phyloP scores from a whole-genome alignment of 2,797 vertebrate genomes.

The Hozukius guyotensis region DNA sequence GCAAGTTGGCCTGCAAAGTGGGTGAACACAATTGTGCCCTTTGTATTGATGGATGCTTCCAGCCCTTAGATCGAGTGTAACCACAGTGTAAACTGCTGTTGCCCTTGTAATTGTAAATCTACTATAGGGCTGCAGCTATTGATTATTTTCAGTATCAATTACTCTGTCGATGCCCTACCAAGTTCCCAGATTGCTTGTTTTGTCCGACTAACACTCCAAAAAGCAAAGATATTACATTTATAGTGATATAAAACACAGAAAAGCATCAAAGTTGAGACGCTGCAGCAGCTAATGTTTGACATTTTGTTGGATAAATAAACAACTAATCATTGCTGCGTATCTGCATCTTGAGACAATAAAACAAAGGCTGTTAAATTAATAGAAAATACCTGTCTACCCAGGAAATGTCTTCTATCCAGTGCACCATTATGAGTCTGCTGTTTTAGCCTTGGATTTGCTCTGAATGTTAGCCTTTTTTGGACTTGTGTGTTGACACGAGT shows the following conservation, averaged over 20 bases:
- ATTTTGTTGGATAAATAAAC: background rate
- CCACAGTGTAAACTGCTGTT: slow-evolving; percentile 34
- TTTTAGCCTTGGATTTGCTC: slow-evolving; percentile 48
- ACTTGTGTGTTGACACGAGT: slow-evolving; percentile 42
- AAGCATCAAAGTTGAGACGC: background rate
- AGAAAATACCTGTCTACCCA: background rate
- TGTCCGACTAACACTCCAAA: background rate
- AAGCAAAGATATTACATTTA: background rate
- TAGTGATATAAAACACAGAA: background rate
- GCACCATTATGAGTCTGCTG: background rate
- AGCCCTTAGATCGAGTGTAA: slow-evolving; percentile 44
- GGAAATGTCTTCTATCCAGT: background rate
- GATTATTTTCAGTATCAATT: slow-evolving; percentile 51
- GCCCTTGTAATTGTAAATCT: slow-evolving; percentile 46
- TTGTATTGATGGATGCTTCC: slow-evolving; percentile 33
- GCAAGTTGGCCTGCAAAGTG: background rate
- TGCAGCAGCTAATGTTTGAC: background rate
- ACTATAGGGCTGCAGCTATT: slow-evolving; percentile 22
- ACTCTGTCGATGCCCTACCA: slow-evolving; percentile 6
- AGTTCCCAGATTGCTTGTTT: slow-evolving; percentile 1
- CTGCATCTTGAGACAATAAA: background rate
- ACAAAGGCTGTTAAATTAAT: background rate
- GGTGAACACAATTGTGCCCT: background rate
- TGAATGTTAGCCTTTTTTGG: slow-evolving; percentile 17
- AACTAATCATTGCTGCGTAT: background rate